A percentile compares a stretch with the other conserved stretches of the same genome.
Conservation (phyloP, 2,113 vertebrate genomes). For the Leptodactylus fuscus region DNA sequence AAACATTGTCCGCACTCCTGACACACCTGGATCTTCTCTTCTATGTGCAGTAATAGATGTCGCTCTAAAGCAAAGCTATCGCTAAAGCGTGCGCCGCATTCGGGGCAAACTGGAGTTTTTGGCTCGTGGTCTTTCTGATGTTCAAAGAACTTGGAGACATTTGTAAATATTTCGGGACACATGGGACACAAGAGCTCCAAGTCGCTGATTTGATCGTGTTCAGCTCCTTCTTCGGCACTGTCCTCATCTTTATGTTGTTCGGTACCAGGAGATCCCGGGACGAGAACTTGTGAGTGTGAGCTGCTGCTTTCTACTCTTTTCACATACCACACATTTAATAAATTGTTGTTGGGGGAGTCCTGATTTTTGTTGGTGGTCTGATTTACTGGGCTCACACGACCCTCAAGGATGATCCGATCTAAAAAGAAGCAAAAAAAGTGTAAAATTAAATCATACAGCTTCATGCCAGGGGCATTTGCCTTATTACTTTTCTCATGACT, state of each 20-base stretch:
- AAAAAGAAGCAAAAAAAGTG: not conserved
- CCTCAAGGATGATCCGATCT: slow-evolving; percentile 24
- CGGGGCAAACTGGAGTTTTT: not conserved
- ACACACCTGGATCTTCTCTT: slow-evolving; percentile 36
- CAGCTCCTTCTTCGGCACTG: not conserved
- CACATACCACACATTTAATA: slow-evolving; percentile 26
- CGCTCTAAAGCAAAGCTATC: not conserved
- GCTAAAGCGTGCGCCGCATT: not conserved
- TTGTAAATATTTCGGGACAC: not conserved
- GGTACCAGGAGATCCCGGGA: not conserved
- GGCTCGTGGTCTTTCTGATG: slow-evolving; percentile 34
- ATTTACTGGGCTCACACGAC: not conserved
- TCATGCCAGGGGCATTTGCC: not conserved
- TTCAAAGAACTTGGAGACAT: slow-evolving; percentile 25
- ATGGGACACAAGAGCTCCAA: slow-evolving; percentile 1
- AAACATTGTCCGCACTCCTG: slow-evolving; percentile 14
- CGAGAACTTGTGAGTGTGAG: not conserved
- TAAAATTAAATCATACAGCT: not conserved
- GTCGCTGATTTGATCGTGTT: not conserved
- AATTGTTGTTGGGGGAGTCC: not conserved
- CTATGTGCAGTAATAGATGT: slow-evolving; percentile 15
- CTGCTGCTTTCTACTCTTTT: not conserved
- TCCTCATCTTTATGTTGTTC: not conserved
- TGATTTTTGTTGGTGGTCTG: not conserved
- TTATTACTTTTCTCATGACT: too few species aligned